These are phyloP conservation scores for Hydractinia echinata DNA, from an alignment of 30 jellyfish, hydroid and myxozoan genomes.

Conservation along the genomic window DNA sequence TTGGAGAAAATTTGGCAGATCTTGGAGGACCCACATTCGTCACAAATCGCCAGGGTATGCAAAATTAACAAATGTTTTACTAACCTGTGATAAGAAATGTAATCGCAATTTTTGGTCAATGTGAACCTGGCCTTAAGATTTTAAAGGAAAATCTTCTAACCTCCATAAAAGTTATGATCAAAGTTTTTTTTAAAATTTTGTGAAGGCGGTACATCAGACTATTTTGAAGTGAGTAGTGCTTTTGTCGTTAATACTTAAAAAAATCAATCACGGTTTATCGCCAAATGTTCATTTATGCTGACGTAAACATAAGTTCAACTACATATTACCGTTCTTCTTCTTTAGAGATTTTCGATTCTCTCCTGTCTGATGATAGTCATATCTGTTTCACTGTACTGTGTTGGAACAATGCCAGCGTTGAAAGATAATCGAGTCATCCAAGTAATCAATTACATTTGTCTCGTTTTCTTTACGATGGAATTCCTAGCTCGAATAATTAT, in stretches of 20 bases:
- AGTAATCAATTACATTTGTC: conserved; percentile 46
- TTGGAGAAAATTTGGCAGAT: conserved; percentile 52
- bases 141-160: too few species aligned
- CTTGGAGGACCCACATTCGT: conserved; percentile 92
- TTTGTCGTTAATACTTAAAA: too few species aligned
- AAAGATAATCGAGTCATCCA: conserved; percentile 20
- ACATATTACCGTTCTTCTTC: conserved; percentile 3
- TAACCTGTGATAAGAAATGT: too few species aligned
- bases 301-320: too few species aligned
- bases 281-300: too few species aligned
- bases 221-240: too few species aligned
- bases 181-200: too few species aligned
- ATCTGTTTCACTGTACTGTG: conserved; percentile 82
- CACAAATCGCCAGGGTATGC: conserved; percentile 79
- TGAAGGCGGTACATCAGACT: too few species aligned
- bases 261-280: too few species aligned
- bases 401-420: conserved; percentile 51
- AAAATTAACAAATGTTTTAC: neutral
- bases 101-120: too few species aligned
- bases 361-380: conserved; percentile 80
- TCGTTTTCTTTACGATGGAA: conserved; percentile 81
- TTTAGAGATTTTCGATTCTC: conserved; percentile 71
- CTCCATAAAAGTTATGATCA: too few species aligned
- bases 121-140: too few species aligned
- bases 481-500: conserved; percentile 57